phyloP scores from a whole-genome alignment of 37 sponge, comb jelly and placozoan genomes.

The Oscarella lobularis region DNA sequence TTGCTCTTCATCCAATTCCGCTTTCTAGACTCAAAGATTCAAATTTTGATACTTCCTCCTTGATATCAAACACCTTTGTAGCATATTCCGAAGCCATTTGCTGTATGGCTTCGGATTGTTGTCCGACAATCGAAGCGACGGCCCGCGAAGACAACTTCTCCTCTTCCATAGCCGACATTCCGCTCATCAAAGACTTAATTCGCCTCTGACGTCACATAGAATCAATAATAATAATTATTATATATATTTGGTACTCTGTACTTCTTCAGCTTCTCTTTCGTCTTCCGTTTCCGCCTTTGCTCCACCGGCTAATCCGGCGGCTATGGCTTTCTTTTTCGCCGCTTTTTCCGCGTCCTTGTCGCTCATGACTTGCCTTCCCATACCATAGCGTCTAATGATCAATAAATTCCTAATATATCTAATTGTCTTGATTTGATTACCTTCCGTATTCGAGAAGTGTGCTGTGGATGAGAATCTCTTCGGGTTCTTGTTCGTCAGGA shows the following conservation, averaged over 20 bases:
- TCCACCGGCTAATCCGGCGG: constrained; percentile 39
- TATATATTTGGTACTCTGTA: not conserved
- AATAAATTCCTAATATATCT: too few relatives aligned
- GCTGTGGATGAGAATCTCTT: constrained; percentile 58
- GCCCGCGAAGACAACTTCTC: constrained; percentile 46
- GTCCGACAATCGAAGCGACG: constrained; percentile 78
- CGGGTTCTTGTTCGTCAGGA: constrained; percentile 8
- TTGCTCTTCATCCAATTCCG: constrained; percentile 15
- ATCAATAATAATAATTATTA: not conserved
- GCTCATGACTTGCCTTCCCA: not conserved
- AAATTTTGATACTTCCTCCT: not conserved
- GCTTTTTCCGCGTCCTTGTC: constrained; percentile 28
- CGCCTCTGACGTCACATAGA: constrained; percentile 29
- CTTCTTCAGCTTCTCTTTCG: constrained; percentile 31
- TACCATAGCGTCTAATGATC: not conserved
- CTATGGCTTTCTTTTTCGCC: constrained; percentile 31
- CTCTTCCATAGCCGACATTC: constrained; percentile 41
- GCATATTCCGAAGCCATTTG: constrained; percentile 77
- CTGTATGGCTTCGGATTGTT: constrained; percentile 73
- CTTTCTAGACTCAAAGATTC: not conserved
- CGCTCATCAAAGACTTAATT: constrained; percentile 62
- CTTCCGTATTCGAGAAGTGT: constrained; percentile 84
- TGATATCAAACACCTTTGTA: constrained; percentile 44
- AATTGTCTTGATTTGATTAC: too few relatives aligned
- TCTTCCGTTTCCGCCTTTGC: not conserved